Evolutionary conservation across 2,888 invertebrate species (phyloP), one percentile per base, ranked within the genome.

Genomic region (Drosophila dives): DNA sequence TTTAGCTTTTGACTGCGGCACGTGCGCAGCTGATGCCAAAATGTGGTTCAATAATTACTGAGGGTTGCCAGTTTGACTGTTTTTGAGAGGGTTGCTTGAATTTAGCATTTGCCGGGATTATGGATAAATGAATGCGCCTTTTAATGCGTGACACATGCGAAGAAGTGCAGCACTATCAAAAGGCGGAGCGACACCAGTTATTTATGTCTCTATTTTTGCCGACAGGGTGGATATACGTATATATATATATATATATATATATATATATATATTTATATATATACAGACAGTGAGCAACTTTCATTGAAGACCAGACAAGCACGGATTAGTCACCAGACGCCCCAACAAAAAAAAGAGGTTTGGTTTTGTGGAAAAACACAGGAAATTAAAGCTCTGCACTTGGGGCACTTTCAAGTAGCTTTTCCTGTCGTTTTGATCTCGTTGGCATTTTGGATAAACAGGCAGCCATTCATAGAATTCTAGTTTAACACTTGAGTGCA

Each of bases 171-270:
- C 54, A 55, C 51, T 51, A 40, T 38, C 45, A 15, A 45, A 66
- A 64, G 40, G 59, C 38, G 58, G 54, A 63, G 63, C 62, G 70
- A 36, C 64, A 64, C 42, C 40, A 56, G 72, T 81, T 75, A 87
- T 85, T 85, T 87, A 87, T 87, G 79, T 72, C 88, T 87, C 67
- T 63, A 77, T 83, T 83, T 67, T 64, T 54, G 40, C 54, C 29
- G 7, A n/a, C 38, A 51, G 65, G 71, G 71, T 65, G 68, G 63
- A 64, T 69, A 51, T 38, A 50, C 26, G 33, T 36, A 67, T 26
- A 40, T 12, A 26, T 60, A 56, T 23, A 11, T 42, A 8, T 45
- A 8, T 15, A 15, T 45, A 8, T 45, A 45, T 23, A 0, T 45
- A 1, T 45, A 23, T 15, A 45, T 45, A 20, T 17, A 8, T 8